phyloP scores from a whole-genome alignment of 2,888 invertebrate genomes.

The Pollenia griseotomentosa region DNA sequence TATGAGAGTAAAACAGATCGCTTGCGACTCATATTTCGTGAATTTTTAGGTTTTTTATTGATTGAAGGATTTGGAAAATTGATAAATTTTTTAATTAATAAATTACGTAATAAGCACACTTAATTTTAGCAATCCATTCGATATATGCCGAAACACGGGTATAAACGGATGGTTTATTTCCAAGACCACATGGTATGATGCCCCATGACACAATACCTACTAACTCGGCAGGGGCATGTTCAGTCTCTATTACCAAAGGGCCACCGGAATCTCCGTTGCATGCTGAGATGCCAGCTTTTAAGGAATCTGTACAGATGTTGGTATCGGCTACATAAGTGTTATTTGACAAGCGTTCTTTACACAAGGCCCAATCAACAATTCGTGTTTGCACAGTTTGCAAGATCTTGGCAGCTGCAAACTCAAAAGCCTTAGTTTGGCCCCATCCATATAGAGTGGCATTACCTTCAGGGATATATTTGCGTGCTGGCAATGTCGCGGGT shows the following conservation, averaged over 20 bases:
- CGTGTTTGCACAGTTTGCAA: slow-evolving; percentile 80
- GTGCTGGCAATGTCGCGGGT: slow-evolving; percentile 82
- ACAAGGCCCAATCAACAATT: slow-evolving; percentile 77
- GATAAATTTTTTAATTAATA: slow-evolving; percentile 75
- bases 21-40: no score
- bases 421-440: slow-evolving; percentile 82
- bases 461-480: slow-evolving; percentile 79
- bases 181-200: slow-evolving; percentile 84
- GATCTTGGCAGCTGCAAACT: slow-evolving; percentile 76
- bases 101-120: slow-evolving; percentile 78
- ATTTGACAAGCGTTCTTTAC: slow-evolving; percentile 77
- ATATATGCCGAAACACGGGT: slow-evolving; percentile 84
- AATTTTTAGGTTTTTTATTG: neutral
- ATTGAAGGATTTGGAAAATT: neutral
- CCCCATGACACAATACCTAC: slow-evolving; percentile 86
- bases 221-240: slow-evolving; percentile 76
- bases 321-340: slow-evolving; percentile 77
- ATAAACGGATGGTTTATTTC: slow-evolving; percentile 84
- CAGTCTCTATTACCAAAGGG: slow-evolving; percentile 79
- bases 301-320: slow-evolving; percentile 85
- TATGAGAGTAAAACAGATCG: no score
- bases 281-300: slow-evolving; percentile 83
- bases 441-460: slow-evolving; percentile 84
- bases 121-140: slow-evolving; percentile 81
- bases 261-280: slow-evolving; percentile 84